Evolutionary conservation across 1,140 invertebrate genomes (phyloP).

Genomic region (Leguminivora glycinivorella): DNA sequence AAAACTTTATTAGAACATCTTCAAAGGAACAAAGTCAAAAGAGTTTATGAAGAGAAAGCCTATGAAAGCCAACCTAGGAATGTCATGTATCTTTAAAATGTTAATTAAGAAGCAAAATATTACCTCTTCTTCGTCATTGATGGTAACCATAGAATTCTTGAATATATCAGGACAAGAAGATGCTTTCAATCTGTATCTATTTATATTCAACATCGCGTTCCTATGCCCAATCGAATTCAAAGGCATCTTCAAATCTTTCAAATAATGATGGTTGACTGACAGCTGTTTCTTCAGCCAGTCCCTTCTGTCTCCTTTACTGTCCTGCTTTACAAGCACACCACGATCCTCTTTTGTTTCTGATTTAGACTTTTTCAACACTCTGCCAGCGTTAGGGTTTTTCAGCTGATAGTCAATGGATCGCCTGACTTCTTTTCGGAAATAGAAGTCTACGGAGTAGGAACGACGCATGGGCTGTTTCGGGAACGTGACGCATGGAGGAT

Average conservation of each 20-base stretch:
- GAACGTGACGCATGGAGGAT: slow-evolving; percentile 47
- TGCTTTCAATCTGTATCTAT: slow-evolving; percentile 89
- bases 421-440: slow-evolving; percentile 36
- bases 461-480: slow-evolving; percentile 45
- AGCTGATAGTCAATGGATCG: slow-evolving; percentile 46
- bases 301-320: slow-evolving; percentile 64
- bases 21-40: background rate
- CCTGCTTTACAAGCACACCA: slow-evolving; percentile 61
- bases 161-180: slow-evolving; percentile 95
- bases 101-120: slow-evolving; percentile 50
- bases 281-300: slow-evolving; percentile 82
- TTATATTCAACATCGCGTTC: slow-evolving; percentile 89
- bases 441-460: slow-evolving; percentile 56
- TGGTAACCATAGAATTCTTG: slow-evolving; percentile 92
- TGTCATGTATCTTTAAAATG: background rate
- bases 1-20: background rate
- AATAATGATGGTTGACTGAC: slow-evolving; percentile 84
- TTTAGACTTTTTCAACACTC: slow-evolving; percentile 47
- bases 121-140: slow-evolving; percentile 88
- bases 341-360: slow-evolving; percentile 53
- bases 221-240: slow-evolving; percentile 91
- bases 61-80: background rate
- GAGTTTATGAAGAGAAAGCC: background rate
- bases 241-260: slow-evolving; percentile 87
- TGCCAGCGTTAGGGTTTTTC: slow-evolving; percentile 44